Percentiles rank a stretch among this genome's conserved stretches.
Conservation (phyloP, 2,113 vertebrate species). For the Syrrhaptes paradoxus region DNA sequence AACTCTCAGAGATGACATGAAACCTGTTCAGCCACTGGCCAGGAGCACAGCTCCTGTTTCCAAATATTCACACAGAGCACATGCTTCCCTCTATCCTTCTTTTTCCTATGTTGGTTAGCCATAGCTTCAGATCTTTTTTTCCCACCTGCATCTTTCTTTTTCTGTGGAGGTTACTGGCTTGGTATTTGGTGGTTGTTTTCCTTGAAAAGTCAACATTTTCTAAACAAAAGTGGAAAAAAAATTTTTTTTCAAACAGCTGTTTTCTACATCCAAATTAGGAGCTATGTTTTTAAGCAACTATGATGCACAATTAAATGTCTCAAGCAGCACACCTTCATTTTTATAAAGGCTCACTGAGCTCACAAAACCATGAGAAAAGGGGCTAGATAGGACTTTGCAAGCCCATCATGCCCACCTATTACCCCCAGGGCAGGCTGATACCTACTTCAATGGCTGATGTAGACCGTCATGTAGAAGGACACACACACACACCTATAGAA, state of each 20-base stretch:
- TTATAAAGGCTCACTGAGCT: background rate
- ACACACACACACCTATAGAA: background rate
- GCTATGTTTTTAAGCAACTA: background rate
- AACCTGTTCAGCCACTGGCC: background rate
- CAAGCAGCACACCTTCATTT: background rate
- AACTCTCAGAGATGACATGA: background rate
- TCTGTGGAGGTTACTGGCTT: background rate
- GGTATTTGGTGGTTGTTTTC: background rate
- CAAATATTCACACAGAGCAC: accelerated
- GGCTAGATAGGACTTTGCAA: background rate
- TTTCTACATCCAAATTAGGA: background rate
- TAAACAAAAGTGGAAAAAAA: background rate
- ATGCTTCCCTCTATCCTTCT: background rate
- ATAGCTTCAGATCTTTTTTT: background rate
- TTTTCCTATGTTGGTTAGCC: background rate
- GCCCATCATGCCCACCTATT: background rate
- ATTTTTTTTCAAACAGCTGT: background rate
- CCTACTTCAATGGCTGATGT: background rate
- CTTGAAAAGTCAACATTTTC: background rate
- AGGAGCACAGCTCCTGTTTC: background rate
- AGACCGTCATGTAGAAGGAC: background rate
- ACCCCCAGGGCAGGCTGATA: background rate
- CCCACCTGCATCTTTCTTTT: background rate
- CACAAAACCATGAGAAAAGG: background rate
- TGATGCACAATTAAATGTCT: background rate